These are phyloP conservation scores for Unio delphinus DNA, from an alignment of 2,888 invertebrate genomes.

Conservation along the genomic window DNA sequence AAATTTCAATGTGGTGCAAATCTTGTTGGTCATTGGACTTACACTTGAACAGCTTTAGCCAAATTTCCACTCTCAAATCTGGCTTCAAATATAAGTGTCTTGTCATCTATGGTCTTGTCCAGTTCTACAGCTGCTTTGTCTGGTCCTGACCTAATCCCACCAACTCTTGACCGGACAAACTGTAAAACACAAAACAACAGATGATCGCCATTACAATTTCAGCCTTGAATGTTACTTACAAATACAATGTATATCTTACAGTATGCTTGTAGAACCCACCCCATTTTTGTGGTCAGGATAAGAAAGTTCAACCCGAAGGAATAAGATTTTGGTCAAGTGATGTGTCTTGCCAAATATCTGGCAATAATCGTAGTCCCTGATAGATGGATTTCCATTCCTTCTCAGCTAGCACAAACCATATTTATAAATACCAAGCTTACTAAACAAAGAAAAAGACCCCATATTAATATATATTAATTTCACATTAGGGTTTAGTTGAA, in stretches of 20 bases:
- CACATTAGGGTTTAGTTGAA: too few species aligned
- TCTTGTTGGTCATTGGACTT: constrained; percentile 30
- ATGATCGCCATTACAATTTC: too few species aligned
- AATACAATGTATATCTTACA: too few species aligned
- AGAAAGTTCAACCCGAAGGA: too few species aligned
- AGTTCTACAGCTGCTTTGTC: constrained; percentile 47
- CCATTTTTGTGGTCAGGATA: too few species aligned
- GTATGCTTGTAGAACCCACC: too few species aligned
- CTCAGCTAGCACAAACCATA: not conserved
- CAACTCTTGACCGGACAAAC: constrained; percentile 69
- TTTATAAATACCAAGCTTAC: not conserved
- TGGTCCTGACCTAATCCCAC: constrained; percentile 64
- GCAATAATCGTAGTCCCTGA: too few species aligned
- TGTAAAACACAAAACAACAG: constrained; percentile 26
- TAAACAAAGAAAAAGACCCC: too few species aligned
- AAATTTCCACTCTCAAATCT: constrained; percentile 95
- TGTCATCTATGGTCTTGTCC: constrained; percentile 55
- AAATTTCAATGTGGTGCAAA: not conserved
- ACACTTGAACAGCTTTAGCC: constrained; percentile 78
- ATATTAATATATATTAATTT: too few species aligned
- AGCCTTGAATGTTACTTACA: too few species aligned
- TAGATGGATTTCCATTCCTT: not conserved
- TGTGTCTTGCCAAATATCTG: too few species aligned
- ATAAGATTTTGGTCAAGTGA: too few species aligned
- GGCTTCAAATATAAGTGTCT: constrained; percentile 82